Percentiles rank a stretch among this genome's conserved stretches.
Conservation (phyloP, 2,113 vertebrate genomes). For the Colistium nudipinnis region DNA sequence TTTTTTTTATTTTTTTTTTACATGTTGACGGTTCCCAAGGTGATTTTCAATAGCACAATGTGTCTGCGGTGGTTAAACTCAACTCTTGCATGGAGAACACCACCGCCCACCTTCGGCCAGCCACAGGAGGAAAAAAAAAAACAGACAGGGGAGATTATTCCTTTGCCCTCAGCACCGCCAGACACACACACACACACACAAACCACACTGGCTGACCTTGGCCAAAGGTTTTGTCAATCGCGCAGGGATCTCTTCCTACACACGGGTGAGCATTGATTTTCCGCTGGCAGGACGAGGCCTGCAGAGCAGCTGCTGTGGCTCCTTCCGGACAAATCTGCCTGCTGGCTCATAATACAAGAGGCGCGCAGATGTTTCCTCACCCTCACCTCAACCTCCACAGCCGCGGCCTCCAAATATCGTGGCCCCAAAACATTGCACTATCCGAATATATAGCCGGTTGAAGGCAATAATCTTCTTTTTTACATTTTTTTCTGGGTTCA, state of each 20-base stretch:
- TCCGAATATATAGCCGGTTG: too few relatives aligned
- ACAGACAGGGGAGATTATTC: conserved; percentile 42
- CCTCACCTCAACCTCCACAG: conserved; percentile 38
- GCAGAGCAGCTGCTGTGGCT: conserved; percentile 48
- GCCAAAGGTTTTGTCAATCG: conserved; percentile 56
- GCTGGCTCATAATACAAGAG: conserved; percentile 44
- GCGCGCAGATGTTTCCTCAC: conserved; percentile 52
- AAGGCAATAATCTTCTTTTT: too few relatives aligned
- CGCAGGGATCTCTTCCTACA: conserved; percentile 41
- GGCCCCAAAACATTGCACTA: background rate
- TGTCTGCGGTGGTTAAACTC: conserved; percentile 39
- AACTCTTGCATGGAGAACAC: conserved; percentile 41
- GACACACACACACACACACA: background rate
- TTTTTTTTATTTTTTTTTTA: conserved; percentile 32
- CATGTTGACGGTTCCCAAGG: conserved; percentile 29
- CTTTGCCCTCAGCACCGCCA: conserved; percentile 27
- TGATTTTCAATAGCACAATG: conserved; percentile 38
- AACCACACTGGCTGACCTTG: conserved; percentile 50
- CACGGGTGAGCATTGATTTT: conserved; percentile 47
- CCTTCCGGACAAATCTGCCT: conserved; percentile 48
- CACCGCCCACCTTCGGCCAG: background rate
- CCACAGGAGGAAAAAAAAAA: conserved; percentile 29
- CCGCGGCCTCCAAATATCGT: background rate
- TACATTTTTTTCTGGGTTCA: too few relatives aligned
- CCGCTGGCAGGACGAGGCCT: conserved; percentile 49